Evolutionary conservation across 2,888 invertebrate genomes (phyloP), one percentile per base, ranked within the genome.

Genomic region (Drosophila picticornis): DNA sequence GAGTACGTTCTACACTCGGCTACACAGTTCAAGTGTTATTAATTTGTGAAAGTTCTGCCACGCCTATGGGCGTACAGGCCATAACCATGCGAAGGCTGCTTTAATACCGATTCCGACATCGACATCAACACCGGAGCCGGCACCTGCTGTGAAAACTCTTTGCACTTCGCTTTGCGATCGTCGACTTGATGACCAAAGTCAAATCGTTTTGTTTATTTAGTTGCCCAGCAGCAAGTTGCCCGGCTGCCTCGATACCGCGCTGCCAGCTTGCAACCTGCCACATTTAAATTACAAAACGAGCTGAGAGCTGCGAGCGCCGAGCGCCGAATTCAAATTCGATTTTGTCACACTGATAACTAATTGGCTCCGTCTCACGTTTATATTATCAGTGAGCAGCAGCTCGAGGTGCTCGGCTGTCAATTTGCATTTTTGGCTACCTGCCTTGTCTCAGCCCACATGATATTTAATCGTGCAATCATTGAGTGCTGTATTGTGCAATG

Each of bases 21-120:
- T 48, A 19, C 68, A 34, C 67, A 72, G 50, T 62, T 84, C 72
- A 70, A 80, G 84, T 83, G 59, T 77, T 90, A 87, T 90, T 86
- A 90, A 88, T 90, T 90, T 87, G 90, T 83, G 86, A 87, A 87
- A 90, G 86, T 88, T 90, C 80, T 72, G 90, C 67, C 86, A 80
- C 83, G 90, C 78, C 88, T 64, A 72, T 63, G 31, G 43, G 50
- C 52, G 11, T 22, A 52, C 31, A 25, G 50, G 29, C 48, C 46
- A 25, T 29, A 32, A 38, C 22, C 59, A 59, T 46, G 46, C 38
- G 46, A 52, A n/a, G 31, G 22, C 62, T 25, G 52, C 52, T 32
- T 56, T 11, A 56, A 46, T 48, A 36, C 10, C 34, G 34, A 56
- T 46, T 40, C 34, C 63, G 19, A 59, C 46, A 48, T 22, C 46